Conservation (phyloP, 2,888 invertebrate species). For the Stegana nigrithorax region DNA sequence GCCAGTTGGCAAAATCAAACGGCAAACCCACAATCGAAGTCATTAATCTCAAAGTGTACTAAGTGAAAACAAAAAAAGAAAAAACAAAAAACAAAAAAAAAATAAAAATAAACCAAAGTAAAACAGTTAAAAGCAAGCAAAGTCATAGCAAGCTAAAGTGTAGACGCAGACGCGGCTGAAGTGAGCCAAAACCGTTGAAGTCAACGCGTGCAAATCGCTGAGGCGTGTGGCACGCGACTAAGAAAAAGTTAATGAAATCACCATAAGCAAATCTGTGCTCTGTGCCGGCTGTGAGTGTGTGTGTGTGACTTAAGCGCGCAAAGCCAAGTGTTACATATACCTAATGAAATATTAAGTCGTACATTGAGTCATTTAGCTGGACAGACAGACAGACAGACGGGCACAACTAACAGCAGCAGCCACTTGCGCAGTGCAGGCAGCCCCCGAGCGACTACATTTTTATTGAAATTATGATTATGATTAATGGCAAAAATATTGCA, state of each 20-base stretch:
- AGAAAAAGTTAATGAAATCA: not conserved
- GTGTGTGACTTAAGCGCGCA: not conserved
- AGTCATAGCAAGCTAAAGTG: not conserved
- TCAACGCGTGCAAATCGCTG: not conserved
- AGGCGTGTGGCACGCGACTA: not conserved
- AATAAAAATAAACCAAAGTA: no score
- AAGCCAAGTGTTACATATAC: not conserved
- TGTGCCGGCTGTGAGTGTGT: slow-evolving; percentile 10
- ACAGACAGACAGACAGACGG: no score
- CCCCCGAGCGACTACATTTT: slow-evolving; percentile 42
- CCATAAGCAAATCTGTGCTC: slow-evolving; percentile 11
- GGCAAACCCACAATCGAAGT: no score
- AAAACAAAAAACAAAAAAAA: not conserved
- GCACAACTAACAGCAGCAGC: no score
- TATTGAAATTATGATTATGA: slow-evolving; percentile 55
- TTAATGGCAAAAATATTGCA: slow-evolving; percentile 53
- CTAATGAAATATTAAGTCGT: not conserved
- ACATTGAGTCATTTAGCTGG: not conserved
- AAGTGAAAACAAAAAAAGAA: slow-evolving; percentile 14
- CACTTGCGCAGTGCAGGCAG: slow-evolving; percentile 22
- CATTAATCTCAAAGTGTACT: slow-evolving; percentile 33
- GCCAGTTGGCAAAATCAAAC: slow-evolving; percentile 20
- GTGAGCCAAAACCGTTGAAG: not conserved
- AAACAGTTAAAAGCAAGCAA: no score
- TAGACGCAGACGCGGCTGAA: not conserved